Evolutionary conservation across 64 coral and sea anemone genomes (phyloP).

Genomic region (Pocillopora damicornis): DNA sequence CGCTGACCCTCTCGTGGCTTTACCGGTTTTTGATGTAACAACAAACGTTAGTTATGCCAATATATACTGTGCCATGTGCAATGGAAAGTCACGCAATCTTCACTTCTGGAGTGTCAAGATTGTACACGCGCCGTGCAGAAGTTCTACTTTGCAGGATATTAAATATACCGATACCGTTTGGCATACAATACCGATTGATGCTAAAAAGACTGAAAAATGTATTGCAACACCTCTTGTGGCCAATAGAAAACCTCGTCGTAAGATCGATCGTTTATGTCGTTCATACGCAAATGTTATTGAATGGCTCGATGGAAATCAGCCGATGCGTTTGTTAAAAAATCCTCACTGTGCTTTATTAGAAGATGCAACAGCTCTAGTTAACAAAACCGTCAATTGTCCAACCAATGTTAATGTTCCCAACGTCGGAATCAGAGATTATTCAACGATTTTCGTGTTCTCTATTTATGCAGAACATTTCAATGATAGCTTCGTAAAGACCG

Average conservation of each 20-base stretch:
- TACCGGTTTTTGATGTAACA: neutral
- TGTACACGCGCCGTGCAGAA: no score
- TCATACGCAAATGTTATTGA: neutral
- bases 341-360: neutral
- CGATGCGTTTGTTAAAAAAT: neutral
- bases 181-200: neutral
- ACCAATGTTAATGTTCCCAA: neutral
- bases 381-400: neutral
- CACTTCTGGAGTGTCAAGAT: neutral
- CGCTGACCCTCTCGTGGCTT: neutral
- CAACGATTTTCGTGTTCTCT: neutral
- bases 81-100: neutral
- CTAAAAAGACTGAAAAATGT: neutral
- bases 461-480: neutral
- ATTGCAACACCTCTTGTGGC: neutral
- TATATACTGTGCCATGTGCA: constrained; percentile 5
- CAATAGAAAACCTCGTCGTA: neutral
- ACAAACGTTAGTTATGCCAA: constrained; percentile 3
- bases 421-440: neutral
- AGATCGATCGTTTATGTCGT: neutral
- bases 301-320: no score
- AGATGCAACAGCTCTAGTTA: no score
- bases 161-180: neutral
- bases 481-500: no score
- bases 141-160: neutral